A percentile compares a stretch with the other conserved stretches of the same genome.
These are phyloP conservation scores for Lomographa bimaculata DNA, from an alignment of 2,888 invertebrate species.

Conservation along the genomic window DNA sequence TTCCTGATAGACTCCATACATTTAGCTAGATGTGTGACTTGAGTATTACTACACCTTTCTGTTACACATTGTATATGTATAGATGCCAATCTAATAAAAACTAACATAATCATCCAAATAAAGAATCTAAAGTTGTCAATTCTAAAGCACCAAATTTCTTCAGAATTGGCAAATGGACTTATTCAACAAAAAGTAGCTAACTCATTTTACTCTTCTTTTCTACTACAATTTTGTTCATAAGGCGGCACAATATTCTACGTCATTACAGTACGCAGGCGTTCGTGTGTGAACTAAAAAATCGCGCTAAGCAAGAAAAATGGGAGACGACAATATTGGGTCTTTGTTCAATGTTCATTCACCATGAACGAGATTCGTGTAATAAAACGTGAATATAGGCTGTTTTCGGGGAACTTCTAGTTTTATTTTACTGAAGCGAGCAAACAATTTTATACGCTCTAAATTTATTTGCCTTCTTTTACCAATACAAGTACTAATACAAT, in stretches of 20 bases:
- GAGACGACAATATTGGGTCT: constrained; percentile 41
- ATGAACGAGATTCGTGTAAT: constrained; percentile 37
- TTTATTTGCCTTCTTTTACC: too few relatives aligned
- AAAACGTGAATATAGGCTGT: constrained; percentile 27
- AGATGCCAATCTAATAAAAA: too few relatives aligned
- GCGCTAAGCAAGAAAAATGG: constrained; percentile 47
- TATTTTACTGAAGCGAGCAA: constrained; percentile 6
- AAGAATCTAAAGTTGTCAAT: constrained; percentile 2
- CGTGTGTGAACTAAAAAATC: constrained; percentile 41
- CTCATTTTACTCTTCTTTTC: constrained; percentile 19
- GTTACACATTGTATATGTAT: too few relatives aligned
- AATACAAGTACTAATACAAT: too few relatives aligned
- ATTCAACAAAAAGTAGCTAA: constrained; percentile 18
- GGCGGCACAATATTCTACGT: constrained; percentile 21
- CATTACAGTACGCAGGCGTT: constrained; percentile 34
- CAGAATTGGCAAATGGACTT: constrained; percentile 9
- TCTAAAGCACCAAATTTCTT: constrained; percentile 6
- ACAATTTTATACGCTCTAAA: too few relatives aligned
- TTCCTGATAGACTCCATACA: too few relatives aligned
- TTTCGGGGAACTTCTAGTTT: constrained; percentile 12
- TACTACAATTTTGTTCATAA: constrained; percentile 23
- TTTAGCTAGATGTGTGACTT: too few relatives aligned
- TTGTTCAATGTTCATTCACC: constrained; percentile 42
- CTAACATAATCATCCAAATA: too few relatives aligned
- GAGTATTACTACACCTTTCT: too few relatives aligned